Evolutionary conservation across 1,140 invertebrate genomes (phyloP).

Genomic region (Macrobrachium rosenbergii): DNA sequence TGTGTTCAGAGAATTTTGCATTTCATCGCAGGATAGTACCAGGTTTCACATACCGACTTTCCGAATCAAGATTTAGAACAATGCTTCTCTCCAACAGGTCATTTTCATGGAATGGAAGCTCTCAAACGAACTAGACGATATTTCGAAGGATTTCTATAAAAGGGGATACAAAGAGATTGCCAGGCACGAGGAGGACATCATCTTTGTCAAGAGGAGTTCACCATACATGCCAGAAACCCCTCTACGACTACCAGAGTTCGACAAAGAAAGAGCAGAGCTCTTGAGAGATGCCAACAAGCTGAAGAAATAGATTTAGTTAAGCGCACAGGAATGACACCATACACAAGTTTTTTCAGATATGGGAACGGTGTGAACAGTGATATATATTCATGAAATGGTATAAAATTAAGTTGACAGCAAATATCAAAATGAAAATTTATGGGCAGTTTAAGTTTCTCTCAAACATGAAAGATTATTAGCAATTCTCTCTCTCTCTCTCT

Average conservation of each 20-base stretch:
- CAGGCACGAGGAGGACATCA: neutral
- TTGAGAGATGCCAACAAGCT: neutral
- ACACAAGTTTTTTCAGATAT: too few relatives aligned
- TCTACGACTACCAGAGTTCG: neutral
- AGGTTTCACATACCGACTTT: neutral
- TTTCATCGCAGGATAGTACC: too few relatives aligned
- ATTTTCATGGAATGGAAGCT: constrained; percentile 36
- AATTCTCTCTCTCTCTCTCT: too few relatives aligned
- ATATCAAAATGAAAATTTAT: too few relatives aligned
- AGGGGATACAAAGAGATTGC: constrained; percentile 28
- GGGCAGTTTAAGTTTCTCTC: too few relatives aligned
- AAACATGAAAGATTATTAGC: too few relatives aligned
- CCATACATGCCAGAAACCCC: neutral
- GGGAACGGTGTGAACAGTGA: too few relatives aligned
- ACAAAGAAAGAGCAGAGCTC: neutral
- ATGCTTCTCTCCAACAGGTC: constrained; percentile 1
- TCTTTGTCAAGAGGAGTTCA: constrained; percentile 9
- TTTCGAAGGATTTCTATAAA: neutral
- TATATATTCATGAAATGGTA: too few relatives aligned
- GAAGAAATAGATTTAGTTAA: neutral
- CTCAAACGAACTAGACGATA: neutral
- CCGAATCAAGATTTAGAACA: neutral
- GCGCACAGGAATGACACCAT: too few relatives aligned
- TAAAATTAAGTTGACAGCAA: too few relatives aligned
- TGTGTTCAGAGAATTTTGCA: neutral